Percentiles rank a stretch among this genome's conserved stretches.
Conservation (phyloP, 2,113 vertebrate genomes). For the Camelus dromedarius region DNA sequence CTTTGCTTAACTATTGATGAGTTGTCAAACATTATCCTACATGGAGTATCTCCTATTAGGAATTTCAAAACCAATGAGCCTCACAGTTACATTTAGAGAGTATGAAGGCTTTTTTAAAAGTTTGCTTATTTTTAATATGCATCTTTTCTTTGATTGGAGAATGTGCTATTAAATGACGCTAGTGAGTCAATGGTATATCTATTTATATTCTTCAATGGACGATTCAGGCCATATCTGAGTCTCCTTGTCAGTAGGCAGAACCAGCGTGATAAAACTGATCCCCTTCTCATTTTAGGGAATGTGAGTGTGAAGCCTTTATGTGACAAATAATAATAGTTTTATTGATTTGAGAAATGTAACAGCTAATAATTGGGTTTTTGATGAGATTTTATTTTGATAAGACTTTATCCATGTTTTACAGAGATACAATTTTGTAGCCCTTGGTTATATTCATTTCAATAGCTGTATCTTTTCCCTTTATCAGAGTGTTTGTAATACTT, state of each 20-base stretch:
- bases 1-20: neutral
- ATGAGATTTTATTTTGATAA: constrained; percentile 26
- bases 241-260: neutral
- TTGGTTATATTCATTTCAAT: neutral
- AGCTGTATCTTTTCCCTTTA: neutral
- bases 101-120: neutral
- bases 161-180: neutral
- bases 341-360: neutral
- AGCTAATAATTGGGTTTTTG: neutral
- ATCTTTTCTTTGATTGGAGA: constrained; percentile 26
- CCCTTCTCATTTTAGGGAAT: neutral
- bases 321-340: neutral
- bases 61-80: neutral
- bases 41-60: neutral
- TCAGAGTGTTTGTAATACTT: neutral
- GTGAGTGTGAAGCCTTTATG: neutral
- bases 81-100: neutral
- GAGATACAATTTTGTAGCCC: neutral
- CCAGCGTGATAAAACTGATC: neutral
- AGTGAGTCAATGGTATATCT: neutral
- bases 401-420: neutral
- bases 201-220: neutral
- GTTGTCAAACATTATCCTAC: neutral
- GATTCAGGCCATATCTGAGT: neutral
- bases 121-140: neutral